Evolutionary conservation across 2,113 vertebrate genomes (phyloP).

Genomic region (Notothenia coriiceps): DNA sequence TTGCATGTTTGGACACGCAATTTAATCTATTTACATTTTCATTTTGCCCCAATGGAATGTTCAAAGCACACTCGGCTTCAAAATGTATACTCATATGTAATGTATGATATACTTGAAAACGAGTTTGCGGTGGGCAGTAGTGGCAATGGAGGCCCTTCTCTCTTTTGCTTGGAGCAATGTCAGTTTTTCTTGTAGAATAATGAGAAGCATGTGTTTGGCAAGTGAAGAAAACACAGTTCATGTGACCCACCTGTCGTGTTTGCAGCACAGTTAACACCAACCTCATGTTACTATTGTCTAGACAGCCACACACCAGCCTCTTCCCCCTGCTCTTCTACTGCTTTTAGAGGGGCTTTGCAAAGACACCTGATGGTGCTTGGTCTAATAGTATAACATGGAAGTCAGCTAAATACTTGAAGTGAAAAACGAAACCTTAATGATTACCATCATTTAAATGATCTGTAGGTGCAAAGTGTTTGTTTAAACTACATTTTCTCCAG

Average conservation of each 20-base stretch:
- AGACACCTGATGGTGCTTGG: slow-evolving; percentile 6
- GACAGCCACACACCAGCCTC: slow-evolving; percentile 66
- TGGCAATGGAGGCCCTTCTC: slow-evolving; percentile 57
- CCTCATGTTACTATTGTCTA: slow-evolving; percentile 86
- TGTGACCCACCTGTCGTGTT: slow-evolving; percentile 92
- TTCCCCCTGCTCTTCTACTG: slow-evolving; percentile 16
- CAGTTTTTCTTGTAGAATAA: slow-evolving; percentile 91
- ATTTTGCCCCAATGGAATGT: slow-evolving; percentile 52
- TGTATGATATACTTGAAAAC: slow-evolving; percentile 71
- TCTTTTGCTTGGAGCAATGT: slow-evolving; percentile 88
- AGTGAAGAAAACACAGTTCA: slow-evolving; percentile 86
- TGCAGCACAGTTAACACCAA: slow-evolving; percentile 88
- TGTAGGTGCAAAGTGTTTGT: slow-evolving; percentile 61
- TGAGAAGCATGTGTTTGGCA: slow-evolving; percentile 91
- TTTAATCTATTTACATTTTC: slow-evolving; percentile 73
- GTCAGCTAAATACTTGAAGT: slow-evolving; percentile 24
- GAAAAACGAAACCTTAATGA: slow-evolving; percentile 47
- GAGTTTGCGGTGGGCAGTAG: slow-evolving; percentile 66
- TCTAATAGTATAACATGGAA: slow-evolving; percentile 22
- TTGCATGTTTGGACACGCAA: slow-evolving; percentile 48
- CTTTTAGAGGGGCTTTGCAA: slow-evolving; percentile 8
- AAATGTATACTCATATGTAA: slow-evolving; percentile 67
- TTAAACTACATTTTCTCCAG: slow-evolving; percentile 56
- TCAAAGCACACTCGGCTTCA: slow-evolving; percentile 43
- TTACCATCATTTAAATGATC: slow-evolving; percentile 59